Evolutionary conservation across 1,140 invertebrate species (phyloP).

Genomic region (Lordiphosa collinella): DNA sequence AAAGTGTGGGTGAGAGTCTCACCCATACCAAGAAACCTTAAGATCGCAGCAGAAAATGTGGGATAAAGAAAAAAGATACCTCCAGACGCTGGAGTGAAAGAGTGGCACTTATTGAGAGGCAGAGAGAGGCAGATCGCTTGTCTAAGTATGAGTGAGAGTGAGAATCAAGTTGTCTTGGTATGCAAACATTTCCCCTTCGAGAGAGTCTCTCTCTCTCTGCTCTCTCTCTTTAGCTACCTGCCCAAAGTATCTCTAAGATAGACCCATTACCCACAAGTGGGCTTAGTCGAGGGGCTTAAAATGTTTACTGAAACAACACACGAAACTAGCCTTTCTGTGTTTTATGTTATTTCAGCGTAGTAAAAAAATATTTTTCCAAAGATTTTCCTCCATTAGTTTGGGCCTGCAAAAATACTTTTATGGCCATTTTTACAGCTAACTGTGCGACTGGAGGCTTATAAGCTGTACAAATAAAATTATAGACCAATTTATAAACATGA

Average conservation of each 20-base stretch:
- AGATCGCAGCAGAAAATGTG: conserved; percentile 39
- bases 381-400: conserved; percentile 65
- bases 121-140: conserved; percentile 16
- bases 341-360: conserved; percentile 43
- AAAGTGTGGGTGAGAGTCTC: too few species aligned
- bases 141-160: conserved; percentile 32
- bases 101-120: background rate
- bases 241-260: conserved; percentile 31
- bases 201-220: background rate
- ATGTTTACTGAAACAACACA: conserved; percentile 9
- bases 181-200: conserved; percentile 47
- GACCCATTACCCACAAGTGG: conserved; percentile 33
- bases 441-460: conserved; percentile 8
- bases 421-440: conserved; percentile 1
- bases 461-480: conserved; percentile 79
- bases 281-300: conserved; percentile 47
- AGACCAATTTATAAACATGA: conserved; percentile 79
- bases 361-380: conserved; percentile 36
- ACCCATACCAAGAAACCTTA: conserved; percentile 41
- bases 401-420: conserved; percentile 53
- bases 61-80: conserved; percentile 31
- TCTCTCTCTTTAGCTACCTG: conserved; percentile 34
- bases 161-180: background rate
- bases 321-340: conserved; percentile 50
- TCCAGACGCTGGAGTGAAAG: background rate